Evolutionary conservation across 2,888 invertebrate genomes (phyloP).

Genomic region (Diadegma fenestrale): DNA sequence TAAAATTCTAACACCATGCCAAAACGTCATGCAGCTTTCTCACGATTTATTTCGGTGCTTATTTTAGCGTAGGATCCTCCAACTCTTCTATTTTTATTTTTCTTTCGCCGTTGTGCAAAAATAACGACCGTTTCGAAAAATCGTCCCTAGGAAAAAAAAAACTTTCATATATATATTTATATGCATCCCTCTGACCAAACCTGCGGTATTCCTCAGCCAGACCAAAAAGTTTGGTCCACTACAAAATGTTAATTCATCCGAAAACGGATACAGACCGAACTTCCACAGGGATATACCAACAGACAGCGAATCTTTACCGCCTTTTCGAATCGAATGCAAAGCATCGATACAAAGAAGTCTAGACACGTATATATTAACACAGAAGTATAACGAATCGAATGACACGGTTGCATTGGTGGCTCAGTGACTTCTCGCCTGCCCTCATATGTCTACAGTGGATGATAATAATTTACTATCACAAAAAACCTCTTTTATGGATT

Average conservation of each 20-base stretch:
- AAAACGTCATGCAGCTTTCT: slow-evolving; percentile 68
- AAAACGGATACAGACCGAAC: slow-evolving; percentile 15
- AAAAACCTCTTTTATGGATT: slow-evolving; percentile 77
- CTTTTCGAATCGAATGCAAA: slow-evolving; percentile 59
- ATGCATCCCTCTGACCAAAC: slow-evolving; percentile 34
- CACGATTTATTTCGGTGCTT: slow-evolving; percentile 76
- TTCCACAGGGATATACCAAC: slow-evolving; percentile 31
- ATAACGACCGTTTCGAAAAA: slow-evolving; percentile 51
- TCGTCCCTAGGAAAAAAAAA: neutral
- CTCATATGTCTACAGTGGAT: slow-evolving; percentile 76
- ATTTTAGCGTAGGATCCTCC: slow-evolving; percentile 40
- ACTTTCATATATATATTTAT: slow-evolving; percentile 39
- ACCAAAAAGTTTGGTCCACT: slow-evolving; percentile 42
- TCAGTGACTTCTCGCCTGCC: slow-evolving; percentile 28
- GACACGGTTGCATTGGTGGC: slow-evolving; percentile 29
- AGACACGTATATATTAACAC: neutral
- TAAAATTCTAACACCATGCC: slow-evolving; percentile 67
- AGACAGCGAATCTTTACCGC: slow-evolving; percentile 72
- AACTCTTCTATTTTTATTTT: slow-evolving; percentile 39
- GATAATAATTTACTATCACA: slow-evolving; percentile 79
- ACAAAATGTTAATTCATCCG: slow-evolving; percentile 77
- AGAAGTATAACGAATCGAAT: slow-evolving; percentile 53
- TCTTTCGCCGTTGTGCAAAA: slow-evolving; percentile 14
- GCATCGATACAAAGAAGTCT: neutral
- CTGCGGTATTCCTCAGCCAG: slow-evolving; percentile 32